A percentile compares a stretch with the other conserved stretches of the same genome.
These are phyloP conservation scores for Dryobotodes eremita DNA, from an alignment of 2,888 invertebrate species.

Conservation along the genomic window DNA sequence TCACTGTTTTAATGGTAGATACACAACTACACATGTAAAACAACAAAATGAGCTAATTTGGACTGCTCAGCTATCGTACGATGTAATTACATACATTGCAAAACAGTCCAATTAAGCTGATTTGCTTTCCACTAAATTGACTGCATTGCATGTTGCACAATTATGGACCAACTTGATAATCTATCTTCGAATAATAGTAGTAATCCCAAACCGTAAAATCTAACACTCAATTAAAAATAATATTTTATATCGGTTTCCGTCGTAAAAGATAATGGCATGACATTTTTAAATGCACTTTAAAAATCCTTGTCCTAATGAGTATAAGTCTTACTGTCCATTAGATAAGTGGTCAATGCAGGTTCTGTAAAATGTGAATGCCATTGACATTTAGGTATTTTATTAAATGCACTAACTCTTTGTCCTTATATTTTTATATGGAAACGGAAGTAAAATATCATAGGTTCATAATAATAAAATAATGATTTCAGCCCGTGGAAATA, in stretches of 20 bases:
- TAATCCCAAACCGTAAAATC: conserved; percentile 35
- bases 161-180: conserved; percentile 5
- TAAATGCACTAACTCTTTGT: background rate
- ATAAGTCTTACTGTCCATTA: background rate
- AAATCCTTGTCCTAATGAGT: conserved; percentile 11
- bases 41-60: background rate
- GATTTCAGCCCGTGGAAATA: background rate
- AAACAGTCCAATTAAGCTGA: conserved; percentile 13
- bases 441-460: background rate
- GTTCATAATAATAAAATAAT: background rate
- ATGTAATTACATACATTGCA: conserved; percentile 4
- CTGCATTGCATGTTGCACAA: conserved; percentile 9
- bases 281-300: conserved; percentile 43
- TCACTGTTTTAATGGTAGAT: background rate
- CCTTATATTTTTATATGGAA: background rate
- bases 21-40: background rate
- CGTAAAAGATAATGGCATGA: conserved; percentile 9
- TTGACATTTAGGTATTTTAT: conserved; percentile 13
- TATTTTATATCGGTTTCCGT: background rate
- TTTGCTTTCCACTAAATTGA: conserved; percentile 19
- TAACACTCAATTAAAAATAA: background rate
- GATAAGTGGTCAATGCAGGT: background rate
- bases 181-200: background rate
- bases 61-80: background rate
- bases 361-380: conserved; percentile 10